Percentiles rank a stretch among this genome's conserved stretches.
Evolutionary conservation across 2,113 vertebrate genomes (phyloP).

Genomic region (Spilogale gracilis): DNA sequence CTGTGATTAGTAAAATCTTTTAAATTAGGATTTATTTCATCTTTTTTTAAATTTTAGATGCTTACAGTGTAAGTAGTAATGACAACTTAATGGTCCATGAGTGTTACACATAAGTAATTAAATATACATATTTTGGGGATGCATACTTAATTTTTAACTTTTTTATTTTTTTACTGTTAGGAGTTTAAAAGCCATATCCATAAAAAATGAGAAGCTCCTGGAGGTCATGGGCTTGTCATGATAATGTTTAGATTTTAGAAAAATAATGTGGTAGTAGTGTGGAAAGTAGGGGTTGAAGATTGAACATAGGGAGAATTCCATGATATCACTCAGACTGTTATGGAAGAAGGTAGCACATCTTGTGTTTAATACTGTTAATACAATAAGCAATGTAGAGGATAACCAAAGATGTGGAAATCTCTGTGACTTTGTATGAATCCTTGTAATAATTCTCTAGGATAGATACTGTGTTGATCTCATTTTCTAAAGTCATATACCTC

Average conservation of each 20-base stretch:
- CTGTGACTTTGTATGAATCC: neutral
- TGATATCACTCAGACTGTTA: neutral
- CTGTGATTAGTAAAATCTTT: neutral
- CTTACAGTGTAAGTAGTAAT: neutral
- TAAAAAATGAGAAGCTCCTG: neutral
- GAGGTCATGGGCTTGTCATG: neutral
- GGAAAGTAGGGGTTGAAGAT: neutral
- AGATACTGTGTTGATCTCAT: neutral
- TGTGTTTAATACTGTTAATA: neutral
- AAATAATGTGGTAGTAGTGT: neutral
- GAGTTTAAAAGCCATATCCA: neutral
- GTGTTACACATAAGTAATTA: constrained; percentile 1
- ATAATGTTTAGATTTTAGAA: constrained; percentile 1
- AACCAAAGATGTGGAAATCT: neutral
- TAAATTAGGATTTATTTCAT: neutral
- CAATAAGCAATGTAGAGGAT: neutral
- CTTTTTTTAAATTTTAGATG: neutral
- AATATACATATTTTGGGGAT: neutral
- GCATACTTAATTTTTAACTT: neutral
- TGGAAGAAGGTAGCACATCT: neutral
- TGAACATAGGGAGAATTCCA: neutral
- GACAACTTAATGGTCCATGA: neutral
- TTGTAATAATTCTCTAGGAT: neutral
- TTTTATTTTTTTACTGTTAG: neutral
- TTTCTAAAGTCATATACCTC: constrained; percentile 21